Base-by-base conservation (phyloP, 2,888 invertebrate genomes). In the Theretra japonica region DNA sequence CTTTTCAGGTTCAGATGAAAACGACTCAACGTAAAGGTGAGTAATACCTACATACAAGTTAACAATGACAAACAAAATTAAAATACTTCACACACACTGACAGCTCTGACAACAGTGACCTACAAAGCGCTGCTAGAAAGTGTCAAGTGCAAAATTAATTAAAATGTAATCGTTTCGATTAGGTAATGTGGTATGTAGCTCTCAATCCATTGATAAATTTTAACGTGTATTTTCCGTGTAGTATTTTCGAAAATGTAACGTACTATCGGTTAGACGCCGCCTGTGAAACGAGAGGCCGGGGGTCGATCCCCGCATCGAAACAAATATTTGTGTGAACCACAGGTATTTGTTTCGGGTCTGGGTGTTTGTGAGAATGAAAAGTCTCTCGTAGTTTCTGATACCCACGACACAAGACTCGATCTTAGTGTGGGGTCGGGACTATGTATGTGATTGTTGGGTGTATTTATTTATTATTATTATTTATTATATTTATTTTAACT, bases 1-100 rank as follows among this genome's bases (percentile, higher is more conserved):
- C 28, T 65, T 33, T 15, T 11, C 41, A 65, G 65, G 65, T 33
- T 48, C 65, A 33, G 65, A 65, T n/a, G 65, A 65, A 41, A 65
- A 33, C 33, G 19, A 65, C 15, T 25, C 58, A 15, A 58, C 11
- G 4, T 17, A 58, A 25, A 58, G 5, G 58, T 23, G 25, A 58
- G 25, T 58, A 58, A 53, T 7, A 58, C 25, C 58, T 58, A 21
- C 0, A 15, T 58, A 58, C 23, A 25, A 17, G 15, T 17, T 28
- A 2, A 23, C 57, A 57, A 8, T 28, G 58, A 17, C 25, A 25
- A 58, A 58, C 7, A n/a, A 4, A n/a, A 53, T 53, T n/a, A 58
- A 28, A 25, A 23, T 17, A 58, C 25, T 15, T 58, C 25, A 58
- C 11, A 58, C 5, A 19, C 7, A 15, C 1, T 50, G 50, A 17